Base-by-base conservation (phyloP, 1,140 invertebrate species). In the Gryon sp. region DNA sequence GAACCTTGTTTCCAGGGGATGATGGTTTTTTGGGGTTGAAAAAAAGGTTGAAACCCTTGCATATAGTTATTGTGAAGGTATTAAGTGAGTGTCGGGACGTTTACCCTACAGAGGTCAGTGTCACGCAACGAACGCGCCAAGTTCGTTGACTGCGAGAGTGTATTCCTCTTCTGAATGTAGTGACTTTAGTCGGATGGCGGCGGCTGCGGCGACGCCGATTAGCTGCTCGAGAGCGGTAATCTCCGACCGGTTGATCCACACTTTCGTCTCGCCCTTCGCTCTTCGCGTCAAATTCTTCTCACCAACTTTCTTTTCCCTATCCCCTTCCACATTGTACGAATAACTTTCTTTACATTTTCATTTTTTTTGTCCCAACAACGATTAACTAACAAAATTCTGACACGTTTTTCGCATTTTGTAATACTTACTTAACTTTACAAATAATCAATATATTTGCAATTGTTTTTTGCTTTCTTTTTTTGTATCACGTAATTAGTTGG, bases 221-320 rank as follows among this genome's bases (percentile, higher is more conserved):
- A 65, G 59, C 16, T 11, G 22, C 66, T 26, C 43, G 43, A 46
- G 62, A 68, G 65, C 65, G 40, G 57, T 70, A 70, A 76, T 76
- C 65, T 77, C 53, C 59, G 78, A 77, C 74, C 78, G 78, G 78
- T 80, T 80, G 70, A 55, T 80, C 74, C 75, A 75, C 70, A 70
- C 65, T 80, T 77, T 72, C 72, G 75, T 77, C 75, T 72, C 60
- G 68, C 75, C 70, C 65, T 78, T 74, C 69, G 60, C 66, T 72
- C 55, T 63, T 53, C 48, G 52, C 26, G 38, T 68, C 55, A 34
- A 50, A 38, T 46, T 59, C 52, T 57, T 28, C 32, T 53, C 41
- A 16, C n/a, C 11, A 14, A 53, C 40, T 74, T 59, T 66, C 60
- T 66, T 74, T 66, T 45, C 41, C 32, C 55, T 62, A 18, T 30